Conservation (phyloP, 2,797 vertebrate species). For the Loris lydekkerianus region DNA sequence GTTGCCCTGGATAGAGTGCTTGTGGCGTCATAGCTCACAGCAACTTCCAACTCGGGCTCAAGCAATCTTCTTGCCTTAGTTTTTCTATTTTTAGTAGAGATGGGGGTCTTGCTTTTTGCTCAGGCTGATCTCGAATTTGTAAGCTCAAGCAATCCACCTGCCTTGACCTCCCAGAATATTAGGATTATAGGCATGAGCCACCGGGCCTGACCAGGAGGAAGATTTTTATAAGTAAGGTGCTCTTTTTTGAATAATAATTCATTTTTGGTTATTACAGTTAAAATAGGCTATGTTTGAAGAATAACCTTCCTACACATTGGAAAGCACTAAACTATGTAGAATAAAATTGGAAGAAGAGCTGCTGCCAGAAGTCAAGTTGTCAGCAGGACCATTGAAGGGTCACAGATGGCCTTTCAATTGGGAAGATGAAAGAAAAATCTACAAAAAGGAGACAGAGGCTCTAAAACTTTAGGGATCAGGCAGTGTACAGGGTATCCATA, state of each 20-base stretch:
- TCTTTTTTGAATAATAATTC: neutral
- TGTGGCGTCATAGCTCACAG: no score
- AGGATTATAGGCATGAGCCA: no score
- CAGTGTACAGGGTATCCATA: neutral
- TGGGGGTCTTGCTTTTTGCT: no score
- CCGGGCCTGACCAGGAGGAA: no score
- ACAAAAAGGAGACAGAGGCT: neutral
- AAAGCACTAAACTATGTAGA: neutral
- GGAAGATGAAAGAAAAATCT: neutral
- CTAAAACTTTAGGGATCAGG: neutral
- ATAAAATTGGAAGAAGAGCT: neutral
- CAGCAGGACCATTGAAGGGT: neutral
- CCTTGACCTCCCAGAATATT: no score
- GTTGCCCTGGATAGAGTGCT: no score
- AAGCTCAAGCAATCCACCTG: no score
- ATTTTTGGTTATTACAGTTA: neutral
- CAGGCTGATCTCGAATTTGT: no score
- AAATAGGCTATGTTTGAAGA: neutral
- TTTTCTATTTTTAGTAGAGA: no score
- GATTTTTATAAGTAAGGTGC: neutral
- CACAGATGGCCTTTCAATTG: neutral
- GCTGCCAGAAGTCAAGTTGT: neutral
- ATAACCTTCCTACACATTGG: neutral
- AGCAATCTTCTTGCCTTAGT: no score
- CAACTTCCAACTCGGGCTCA: no score